Percentiles rank a stretch among this genome's conserved stretches.
phyloP scores from a whole-genome alignment of 2,797 vertebrate species.

The Chiroxiphia lanceolata region DNA sequence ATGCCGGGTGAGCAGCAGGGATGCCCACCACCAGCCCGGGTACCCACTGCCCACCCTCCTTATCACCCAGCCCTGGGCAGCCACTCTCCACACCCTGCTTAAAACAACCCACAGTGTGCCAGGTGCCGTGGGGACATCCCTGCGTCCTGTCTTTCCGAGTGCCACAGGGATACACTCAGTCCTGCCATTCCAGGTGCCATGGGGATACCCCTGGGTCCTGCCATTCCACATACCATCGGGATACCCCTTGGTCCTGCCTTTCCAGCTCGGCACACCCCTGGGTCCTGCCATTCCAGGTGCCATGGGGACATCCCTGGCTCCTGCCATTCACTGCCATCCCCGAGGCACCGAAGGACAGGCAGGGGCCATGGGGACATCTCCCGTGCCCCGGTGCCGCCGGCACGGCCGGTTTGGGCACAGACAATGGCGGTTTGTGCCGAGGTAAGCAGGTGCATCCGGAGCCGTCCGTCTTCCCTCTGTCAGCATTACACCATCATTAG shows the following conservation, averaged over 20 bases:
- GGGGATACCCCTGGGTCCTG: not conserved
- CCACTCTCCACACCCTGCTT: not conserved
- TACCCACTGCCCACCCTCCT: not conserved
- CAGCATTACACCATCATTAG: slow-evolving; percentile 94
- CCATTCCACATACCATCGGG: rapidly evolving
- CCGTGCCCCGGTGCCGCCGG: not conserved
- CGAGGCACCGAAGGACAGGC: not conserved
- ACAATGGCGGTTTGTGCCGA: slow-evolving; percentile 72
- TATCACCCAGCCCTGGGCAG: not conserved
- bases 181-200: not conserved
- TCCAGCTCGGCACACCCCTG: rapidly evolving
- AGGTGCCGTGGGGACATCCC: rapidly evolving
- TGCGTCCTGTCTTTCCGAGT: rapidly evolving
- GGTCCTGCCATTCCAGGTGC: rapidly evolving
- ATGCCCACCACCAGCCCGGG: rapidly evolving
- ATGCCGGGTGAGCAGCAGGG: not conserved
- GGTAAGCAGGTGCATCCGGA: slow-evolving; percentile 90
- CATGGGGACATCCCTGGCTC: rapidly evolving
- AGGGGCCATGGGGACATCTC: not conserved
- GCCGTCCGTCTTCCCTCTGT: slow-evolving; percentile 86
- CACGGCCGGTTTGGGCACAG: not conserved
- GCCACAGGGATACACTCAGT: not conserved
- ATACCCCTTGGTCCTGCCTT: rapidly evolving
- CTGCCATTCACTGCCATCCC: not conserved
- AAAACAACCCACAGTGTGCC: not conserved